Base-by-base conservation (phyloP, 1,140 invertebrate genomes). In the Drosophila truncata region DNA sequence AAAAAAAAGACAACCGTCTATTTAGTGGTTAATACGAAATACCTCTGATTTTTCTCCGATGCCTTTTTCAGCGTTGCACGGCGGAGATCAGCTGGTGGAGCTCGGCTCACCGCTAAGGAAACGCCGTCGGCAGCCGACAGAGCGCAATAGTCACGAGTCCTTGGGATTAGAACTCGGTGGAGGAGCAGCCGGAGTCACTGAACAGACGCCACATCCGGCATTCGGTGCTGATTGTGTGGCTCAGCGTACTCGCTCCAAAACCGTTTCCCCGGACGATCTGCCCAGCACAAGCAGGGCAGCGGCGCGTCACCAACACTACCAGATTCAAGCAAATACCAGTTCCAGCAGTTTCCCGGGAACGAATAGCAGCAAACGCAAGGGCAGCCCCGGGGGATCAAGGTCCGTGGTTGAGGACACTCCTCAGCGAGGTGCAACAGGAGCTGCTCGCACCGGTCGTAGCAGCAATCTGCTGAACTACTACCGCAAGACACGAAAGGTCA, bases 231-330 rank as follows among this genome's bases (percentile, higher is more conserved):
- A 92, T 69, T 93, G 91, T 69, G 90, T 93, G 42, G 92, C 92
- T 18, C 91, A 91, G 75, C 86, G 92, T 35, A 93, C 92, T 14
- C 91, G 92, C n/a, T 93, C 92, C 14, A 92, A 92, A 46, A 92
- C 91, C 37, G 55, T 82, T 25, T 85, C 88, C 14, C 91, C 88
- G 8, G 88, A 92, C 60, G 88, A 91, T 44, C 31, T 78, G 47
- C 91, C 85, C 1, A 84, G 75, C 50, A 91, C 80, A 4, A 92
- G 83, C 60, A 76, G 72, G 9, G 84, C 82, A 14, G 82, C 73
- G 16, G 49, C 62, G 10, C 80, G 70, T 20, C 70, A 79, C 18
- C 44, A 72, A 2, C 49, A 72, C 41, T 42, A 44, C 41, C 46
- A 52, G 42, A 29, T 37, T 42, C 63, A 50, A 29, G 52, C 33